Conservation (phyloP, 2,797 vertebrate species). For the Acanthurus leucopareius region DNA sequence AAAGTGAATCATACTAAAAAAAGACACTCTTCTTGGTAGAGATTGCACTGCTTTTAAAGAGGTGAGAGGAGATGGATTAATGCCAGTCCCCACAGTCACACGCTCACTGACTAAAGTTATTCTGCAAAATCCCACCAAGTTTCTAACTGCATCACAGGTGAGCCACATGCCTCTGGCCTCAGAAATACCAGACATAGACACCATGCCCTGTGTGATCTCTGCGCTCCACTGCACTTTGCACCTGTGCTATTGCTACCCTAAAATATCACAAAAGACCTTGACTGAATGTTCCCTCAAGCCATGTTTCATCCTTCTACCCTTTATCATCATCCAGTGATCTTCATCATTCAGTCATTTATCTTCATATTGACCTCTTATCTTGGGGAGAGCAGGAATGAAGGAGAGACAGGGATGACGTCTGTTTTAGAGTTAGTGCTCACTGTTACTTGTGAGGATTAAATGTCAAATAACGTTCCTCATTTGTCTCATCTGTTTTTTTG, state of each 20-base stretch:
- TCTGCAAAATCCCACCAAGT: constrained; percentile 39
- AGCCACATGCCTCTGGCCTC: constrained; percentile 41
- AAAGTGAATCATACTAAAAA: constrained; percentile 7
- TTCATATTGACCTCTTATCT: constrained; percentile 24
- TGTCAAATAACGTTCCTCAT: neutral
- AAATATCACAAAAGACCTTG: constrained; percentile 64
- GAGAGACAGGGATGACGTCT: constrained; percentile 7
- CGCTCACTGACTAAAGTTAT: constrained; percentile 20
- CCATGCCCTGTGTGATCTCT: constrained; percentile 43
- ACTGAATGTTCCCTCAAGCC: constrained; percentile 43
- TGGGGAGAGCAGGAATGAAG: constrained; percentile 1
- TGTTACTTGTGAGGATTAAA: neutral
- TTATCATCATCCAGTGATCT: constrained; percentile 32
- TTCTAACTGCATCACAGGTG: constrained; percentile 40
- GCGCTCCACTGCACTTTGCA: constrained; percentile 58
- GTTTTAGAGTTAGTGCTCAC: neutral
- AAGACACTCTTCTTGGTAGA: neutral
- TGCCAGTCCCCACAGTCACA: constrained; percentile 16
- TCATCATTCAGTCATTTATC: constrained; percentile 41
- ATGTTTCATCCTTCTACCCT: constrained; percentile 52
- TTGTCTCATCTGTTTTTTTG: neutral
- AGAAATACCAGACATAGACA: constrained; percentile 43
- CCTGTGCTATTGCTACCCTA: constrained; percentile 52
- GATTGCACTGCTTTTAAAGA: constrained; percentile 37
- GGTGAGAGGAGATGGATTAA: constrained; percentile 30